Evolutionary conservation across 2,888 invertebrate genomes (phyloP), one percentile per base, ranked within the genome.

Genomic region (Thecocarcelia acutangulata): DNA sequence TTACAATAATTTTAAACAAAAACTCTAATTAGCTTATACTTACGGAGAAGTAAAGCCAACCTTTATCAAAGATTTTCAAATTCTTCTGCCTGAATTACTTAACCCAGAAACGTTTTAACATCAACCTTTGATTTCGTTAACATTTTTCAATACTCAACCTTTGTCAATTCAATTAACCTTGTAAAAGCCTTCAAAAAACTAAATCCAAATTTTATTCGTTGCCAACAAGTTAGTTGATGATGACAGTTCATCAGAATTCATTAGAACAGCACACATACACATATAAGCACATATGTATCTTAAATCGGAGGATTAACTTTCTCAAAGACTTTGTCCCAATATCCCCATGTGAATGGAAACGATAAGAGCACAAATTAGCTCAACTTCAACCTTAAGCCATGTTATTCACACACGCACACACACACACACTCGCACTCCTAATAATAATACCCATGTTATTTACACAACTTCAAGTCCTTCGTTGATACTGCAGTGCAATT

Each of bases 181-280:
- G 12, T 24, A 19, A 24, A 37, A 33, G 17, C 0, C 28, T 17
- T 9, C 28, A 69, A 46, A 40, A 44, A 50, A 40, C 40, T 52
- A 8, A 59, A 48, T 40, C 33, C 3, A 33, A 33, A 9, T 33
- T 9, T 33, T 1, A 1, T 11, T 11, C 6, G 37, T 56, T n/a
- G 8, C 54, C 37, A 50, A 19, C 21, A 73, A 64, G 61, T 61
- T 66, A 72, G 3, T 76, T 58, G 33, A n/a, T n/a, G n/a, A n/a
- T 83, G 84, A 84, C 84, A 86, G 78, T 81, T 66, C 82, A 56
- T 86, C 85, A 85, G 79, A 78, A 73, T 83, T 84, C 85, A 83
- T 84, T 82, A 83, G 54, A 33, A 9, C 46, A 11, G 19, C 44
- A 63, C 59, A 37, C 63, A 66, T 40, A 63, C 64, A 17, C 0